Base-by-base conservation (phyloP, 2,888 invertebrate species). In the Pheosia tremula region DNA sequence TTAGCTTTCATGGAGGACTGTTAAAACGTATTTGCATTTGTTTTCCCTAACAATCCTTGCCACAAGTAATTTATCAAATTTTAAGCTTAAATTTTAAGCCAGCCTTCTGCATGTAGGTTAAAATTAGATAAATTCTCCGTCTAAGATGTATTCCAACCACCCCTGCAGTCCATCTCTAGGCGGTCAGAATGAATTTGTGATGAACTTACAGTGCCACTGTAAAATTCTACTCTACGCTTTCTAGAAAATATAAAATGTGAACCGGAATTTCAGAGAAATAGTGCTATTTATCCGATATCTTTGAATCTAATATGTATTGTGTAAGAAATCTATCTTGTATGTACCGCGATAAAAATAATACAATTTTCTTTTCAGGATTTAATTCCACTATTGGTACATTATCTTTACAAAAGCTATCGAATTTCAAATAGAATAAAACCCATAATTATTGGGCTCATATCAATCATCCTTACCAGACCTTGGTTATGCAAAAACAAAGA, bases 1-100 rank as follows among this genome's bases (percentile, higher is more conserved):
- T 47, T 11, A 8, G 8, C 11, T 10, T n/a, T 47, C 10, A 47
- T 47, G 45, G 45, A 45, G 45, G 45, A 47, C 11, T n/a, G 45
- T 11, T 47, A 47, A 47, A 11, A 47, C 45, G 0, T 11, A 3
- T 47, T 47, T 43, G 3, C 9, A n/a, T n/a, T 43, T 11, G 11
- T 11, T n/a, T 8, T 11, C 0, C 45, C n/a, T n/a, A n/a, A n/a
- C 4, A 47, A 11, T 3, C 0, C n/a, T 47, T 8, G 10, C 45
- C 45, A 60, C 55, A 68, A 56, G 56, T 56, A 9, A 9, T 47
- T 75, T 64, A 63, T 74, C 60, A 73, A 74, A 68, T 56, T 74
- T 71, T 71, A 59, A 74, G 47, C 43, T 56, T 45, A 43, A 55
- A n/a, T n/a, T n/a, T n/a, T n/a, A n/a, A n/a, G n/a, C n/a, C n/a